Conservation (phyloP, 2,888 invertebrate genomes). For the Agrochola lychnidis region DNA sequence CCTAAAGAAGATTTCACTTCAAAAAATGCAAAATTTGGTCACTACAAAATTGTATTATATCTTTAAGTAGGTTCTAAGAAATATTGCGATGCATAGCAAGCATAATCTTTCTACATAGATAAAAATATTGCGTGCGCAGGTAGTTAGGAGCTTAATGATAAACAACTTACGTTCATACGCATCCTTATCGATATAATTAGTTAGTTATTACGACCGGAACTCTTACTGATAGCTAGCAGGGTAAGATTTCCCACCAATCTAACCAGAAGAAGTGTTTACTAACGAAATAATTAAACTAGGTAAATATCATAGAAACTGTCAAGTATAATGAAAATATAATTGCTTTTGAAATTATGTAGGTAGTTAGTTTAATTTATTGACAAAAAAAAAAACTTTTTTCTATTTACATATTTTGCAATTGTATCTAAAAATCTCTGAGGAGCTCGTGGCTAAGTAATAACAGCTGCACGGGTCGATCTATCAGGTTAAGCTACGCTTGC, state of each 20-base stretch:
- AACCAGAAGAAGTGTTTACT: background rate
- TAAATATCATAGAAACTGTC: background rate
- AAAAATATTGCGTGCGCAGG: constrained; percentile 43
- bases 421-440: background rate
- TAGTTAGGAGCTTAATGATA: constrained; percentile 34
- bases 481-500: no score
- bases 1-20: no score
- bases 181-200: constrained; percentile 49
- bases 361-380: background rate
- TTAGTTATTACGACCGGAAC: constrained; percentile 44
- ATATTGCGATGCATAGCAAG: constrained; percentile 11
- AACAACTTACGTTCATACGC: constrained; percentile 36
- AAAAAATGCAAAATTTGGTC: no score
- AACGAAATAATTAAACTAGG: background rate
- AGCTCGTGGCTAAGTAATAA: no score
- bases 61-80: background rate
- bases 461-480: no score
- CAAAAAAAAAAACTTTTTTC: background rate
- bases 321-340: no score
- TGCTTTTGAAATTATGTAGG: no score
- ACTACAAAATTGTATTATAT: background rate
- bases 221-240: constrained; percentile 10
- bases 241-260: constrained; percentile 1
- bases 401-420: background rate
- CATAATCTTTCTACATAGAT: constrained; percentile 15